Percentiles rank a stretch among this genome's conserved stretches.
phyloP scores from a whole-genome alignment of 2,113 vertebrate species.

The pig (Sus scrofa) region DNA sequence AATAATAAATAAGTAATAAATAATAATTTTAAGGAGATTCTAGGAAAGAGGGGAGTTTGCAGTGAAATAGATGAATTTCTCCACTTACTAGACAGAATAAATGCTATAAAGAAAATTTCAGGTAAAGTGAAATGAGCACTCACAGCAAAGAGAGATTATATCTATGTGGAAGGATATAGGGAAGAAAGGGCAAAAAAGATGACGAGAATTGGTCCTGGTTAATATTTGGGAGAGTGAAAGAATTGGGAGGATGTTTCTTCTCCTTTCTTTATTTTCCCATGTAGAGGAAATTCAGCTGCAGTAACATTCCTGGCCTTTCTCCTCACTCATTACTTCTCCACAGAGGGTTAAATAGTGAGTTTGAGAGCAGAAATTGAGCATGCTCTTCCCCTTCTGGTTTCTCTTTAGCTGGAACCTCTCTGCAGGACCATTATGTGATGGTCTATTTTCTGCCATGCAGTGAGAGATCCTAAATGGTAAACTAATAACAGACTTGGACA shows the following conservation, averaged over 20 bases:
- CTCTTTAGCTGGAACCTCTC: background rate
- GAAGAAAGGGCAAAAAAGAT: background rate
- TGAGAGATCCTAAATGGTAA: background rate
- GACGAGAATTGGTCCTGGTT: background rate
- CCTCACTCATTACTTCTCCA: background rate
- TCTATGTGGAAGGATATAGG: background rate
- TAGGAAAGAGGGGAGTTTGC: background rate
- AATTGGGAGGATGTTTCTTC: background rate
- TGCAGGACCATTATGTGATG: background rate
- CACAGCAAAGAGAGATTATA: background rate
- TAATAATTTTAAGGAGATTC: background rate
- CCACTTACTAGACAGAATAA: background rate
- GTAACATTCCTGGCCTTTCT: background rate
- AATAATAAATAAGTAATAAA: background rate
- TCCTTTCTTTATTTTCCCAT: background rate
- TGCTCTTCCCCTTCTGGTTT: background rate
- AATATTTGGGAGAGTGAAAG: background rate
- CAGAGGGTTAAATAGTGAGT: background rate
- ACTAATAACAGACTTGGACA: background rate
- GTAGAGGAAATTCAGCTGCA: background rate
- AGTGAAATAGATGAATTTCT: background rate
- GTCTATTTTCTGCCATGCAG: background rate
- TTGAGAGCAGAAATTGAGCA: background rate
- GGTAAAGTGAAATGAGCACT: background rate
- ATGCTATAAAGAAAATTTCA: background rate